A percentile compares a stretch with the other conserved stretches of the same genome.
These are phyloP conservation scores for Leptinotarsa defecta DNA, from an alignment of 1,140 invertebrate species.

Conservation along the genomic window DNA sequence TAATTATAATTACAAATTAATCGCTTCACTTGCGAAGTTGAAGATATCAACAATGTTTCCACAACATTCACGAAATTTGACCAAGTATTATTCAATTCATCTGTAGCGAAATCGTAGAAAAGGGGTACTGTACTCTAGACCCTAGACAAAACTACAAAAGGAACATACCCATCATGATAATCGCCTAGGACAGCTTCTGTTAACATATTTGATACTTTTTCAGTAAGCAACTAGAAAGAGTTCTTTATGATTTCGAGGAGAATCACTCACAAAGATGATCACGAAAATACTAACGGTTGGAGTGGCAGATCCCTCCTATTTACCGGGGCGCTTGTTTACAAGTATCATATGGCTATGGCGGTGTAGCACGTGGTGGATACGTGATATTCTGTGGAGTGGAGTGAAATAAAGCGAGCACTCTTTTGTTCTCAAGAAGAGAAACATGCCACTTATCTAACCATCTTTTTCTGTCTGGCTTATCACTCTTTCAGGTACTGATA, in stretches of 20 bases:
- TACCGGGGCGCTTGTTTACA: conserved; percentile 18
- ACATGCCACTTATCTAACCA: too few relatives aligned
- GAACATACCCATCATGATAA: not conserved
- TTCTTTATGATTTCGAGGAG: not conserved
- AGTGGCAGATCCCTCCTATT: conserved; percentile 1
- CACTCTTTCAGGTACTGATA: too few relatives aligned
- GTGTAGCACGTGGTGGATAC: conserved; percentile 15
- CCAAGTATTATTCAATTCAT: too few relatives aligned
- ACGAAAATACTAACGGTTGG: conserved; percentile 12
- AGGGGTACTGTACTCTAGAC: too few relatives aligned
- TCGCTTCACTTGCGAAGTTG: not conserved
- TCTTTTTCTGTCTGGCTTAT: too few relatives aligned
- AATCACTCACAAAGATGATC: conserved; percentile 10
- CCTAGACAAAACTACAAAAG: too few relatives aligned
- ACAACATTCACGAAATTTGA: not conserved
- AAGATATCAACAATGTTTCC: not conserved
- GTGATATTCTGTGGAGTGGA: not conserved
- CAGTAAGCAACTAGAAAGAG: not conserved
- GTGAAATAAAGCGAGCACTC: not conserved
- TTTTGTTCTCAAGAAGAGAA: not conserved
- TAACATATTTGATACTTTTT: conserved; percentile 7
- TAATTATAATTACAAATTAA: not conserved
- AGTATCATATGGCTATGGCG: conserved; percentile 2
- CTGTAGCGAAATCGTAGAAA: too few relatives aligned
- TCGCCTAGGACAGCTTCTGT: conserved; percentile 4